Conservation (phyloP, 2,113 vertebrate species). For the Mesitornis unicolor region DNA sequence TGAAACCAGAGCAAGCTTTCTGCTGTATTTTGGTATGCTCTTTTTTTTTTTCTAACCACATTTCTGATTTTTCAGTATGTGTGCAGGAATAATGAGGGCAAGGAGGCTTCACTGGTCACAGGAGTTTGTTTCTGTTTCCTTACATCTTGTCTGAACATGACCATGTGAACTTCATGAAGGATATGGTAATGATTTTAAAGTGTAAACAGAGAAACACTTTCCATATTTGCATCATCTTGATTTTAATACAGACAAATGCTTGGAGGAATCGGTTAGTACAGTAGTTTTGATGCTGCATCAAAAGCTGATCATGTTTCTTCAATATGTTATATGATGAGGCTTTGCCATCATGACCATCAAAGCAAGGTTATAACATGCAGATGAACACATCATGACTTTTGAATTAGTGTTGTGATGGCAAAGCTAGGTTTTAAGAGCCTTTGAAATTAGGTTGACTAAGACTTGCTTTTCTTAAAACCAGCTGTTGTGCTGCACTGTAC, state of each 20-base stretch:
- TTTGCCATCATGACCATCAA: background rate
- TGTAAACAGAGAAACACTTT: background rate
- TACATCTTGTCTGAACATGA: background rate
- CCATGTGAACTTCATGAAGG: background rate
- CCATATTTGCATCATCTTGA: background rate
- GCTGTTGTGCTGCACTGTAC: background rate
- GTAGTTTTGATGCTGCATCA: background rate
- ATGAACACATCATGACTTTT: background rate
- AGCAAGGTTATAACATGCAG: background rate
- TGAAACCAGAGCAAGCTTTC: background rate
- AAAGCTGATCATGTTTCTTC: background rate
- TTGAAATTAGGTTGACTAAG: background rate
- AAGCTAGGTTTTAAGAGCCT: background rate
- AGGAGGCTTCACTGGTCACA: background rate
- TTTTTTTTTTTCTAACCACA: background rate
- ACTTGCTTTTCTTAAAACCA: background rate
- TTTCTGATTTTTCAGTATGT: background rate
- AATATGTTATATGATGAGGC: background rate
- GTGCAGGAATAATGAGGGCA: background rate
- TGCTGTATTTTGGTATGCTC: background rate
- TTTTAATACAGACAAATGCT: background rate
- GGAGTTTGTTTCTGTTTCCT: background rate
- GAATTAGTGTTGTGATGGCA: background rate
- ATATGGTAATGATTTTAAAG: background rate
- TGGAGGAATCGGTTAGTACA: background rate